Conservation (phyloP, 2,797 vertebrate genomes). For the Mormyrops boulengeri region DNA sequence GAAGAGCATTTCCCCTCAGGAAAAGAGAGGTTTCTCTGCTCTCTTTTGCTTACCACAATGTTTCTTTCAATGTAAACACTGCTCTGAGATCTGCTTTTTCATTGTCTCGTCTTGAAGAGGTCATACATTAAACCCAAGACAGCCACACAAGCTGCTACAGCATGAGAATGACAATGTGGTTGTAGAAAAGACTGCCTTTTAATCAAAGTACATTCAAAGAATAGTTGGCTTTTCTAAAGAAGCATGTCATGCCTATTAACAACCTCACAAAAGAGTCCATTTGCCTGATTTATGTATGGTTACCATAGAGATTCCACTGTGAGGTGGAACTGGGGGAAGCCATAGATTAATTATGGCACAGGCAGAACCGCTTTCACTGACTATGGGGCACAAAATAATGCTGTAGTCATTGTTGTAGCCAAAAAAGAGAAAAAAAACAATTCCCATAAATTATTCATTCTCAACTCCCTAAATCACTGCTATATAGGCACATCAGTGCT, state of each 20-base stretch:
- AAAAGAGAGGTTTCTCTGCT: conserved; percentile 44
- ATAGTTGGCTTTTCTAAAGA: conserved; percentile 75
- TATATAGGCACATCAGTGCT: background rate
- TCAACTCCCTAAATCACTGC: background rate
- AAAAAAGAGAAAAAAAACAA: background rate
- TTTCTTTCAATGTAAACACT: conserved; percentile 75
- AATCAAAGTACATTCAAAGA: conserved; percentile 82
- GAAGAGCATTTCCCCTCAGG: background rate
- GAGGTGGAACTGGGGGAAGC: conserved; percentile 69
- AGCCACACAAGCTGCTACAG: conserved; percentile 78
- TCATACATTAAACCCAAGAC: conserved; percentile 83
- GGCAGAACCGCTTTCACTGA: conserved; percentile 56
- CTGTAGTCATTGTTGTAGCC: background rate
- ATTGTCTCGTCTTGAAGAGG: conserved; percentile 69
- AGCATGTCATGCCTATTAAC: conserved; percentile 74
- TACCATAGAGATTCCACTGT: conserved; percentile 68
- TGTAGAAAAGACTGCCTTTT: conserved; percentile 72
- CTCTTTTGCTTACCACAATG: conserved; percentile 48
- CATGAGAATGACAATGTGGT: conserved; percentile 77
- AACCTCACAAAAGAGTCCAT: conserved; percentile 74
- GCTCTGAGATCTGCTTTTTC: conserved; percentile 70
- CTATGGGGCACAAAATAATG: conserved; percentile 26
- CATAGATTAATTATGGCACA: conserved; percentile 49
- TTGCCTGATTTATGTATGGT: conserved; percentile 75
- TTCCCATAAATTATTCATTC: background rate